Evolutionary conservation across 1,140 invertebrate genomes (phyloP).

Genomic region (Ceratina australensis): DNA sequence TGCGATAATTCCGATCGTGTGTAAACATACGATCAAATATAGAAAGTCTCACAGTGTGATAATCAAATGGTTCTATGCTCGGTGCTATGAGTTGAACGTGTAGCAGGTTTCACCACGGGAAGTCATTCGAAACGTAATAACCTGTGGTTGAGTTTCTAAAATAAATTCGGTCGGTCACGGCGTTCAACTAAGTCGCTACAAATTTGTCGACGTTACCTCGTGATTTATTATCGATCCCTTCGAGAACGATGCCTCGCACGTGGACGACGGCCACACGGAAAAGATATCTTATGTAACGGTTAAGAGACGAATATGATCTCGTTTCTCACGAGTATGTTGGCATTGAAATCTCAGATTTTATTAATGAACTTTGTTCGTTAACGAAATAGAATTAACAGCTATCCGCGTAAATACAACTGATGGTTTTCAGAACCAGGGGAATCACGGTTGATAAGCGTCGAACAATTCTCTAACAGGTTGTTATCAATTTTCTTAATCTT

Average conservation of each 20-base stretch:
- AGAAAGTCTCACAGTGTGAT: neutral
- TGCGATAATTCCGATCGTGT: slow-evolving; percentile 25
- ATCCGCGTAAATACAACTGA: slow-evolving; percentile 8
- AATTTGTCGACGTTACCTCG: too few species aligned
- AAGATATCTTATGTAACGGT: neutral
- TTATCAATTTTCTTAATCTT: neutral
- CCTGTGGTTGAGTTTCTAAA: neutral
- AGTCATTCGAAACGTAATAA: neutral
- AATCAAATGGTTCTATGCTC: neutral
- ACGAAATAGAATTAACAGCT: neutral
- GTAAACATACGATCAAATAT: slow-evolving; percentile 37
- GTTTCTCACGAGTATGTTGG: too few species aligned
- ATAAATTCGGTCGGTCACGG: neutral
- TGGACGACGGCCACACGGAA: neutral
- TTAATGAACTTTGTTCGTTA: neutral
- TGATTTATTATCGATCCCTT: neutral
- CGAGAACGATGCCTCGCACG: neutral
- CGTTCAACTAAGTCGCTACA: neutral
- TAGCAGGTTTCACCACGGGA: neutral
- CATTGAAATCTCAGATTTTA: neutral
- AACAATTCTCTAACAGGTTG: neutral
- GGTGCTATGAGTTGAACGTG: neutral
- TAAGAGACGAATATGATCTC: neutral
- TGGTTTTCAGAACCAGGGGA: neutral
- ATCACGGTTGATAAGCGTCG: slow-evolving; percentile 6